Base-by-base conservation (phyloP, 2,113 vertebrate species). In the Chlamydotis undulata region DNA sequence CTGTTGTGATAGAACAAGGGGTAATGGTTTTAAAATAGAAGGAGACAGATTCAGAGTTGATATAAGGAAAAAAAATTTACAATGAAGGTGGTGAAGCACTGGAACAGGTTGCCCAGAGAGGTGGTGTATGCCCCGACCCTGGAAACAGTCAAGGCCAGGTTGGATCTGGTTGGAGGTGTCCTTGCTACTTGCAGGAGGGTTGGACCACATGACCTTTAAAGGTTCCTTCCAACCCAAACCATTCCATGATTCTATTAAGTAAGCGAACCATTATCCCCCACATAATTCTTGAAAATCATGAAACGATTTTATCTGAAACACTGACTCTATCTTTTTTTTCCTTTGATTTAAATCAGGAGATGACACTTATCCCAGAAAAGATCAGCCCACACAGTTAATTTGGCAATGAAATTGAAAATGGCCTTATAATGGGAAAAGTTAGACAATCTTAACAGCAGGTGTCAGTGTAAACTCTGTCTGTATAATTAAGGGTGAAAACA, bases 361-460 rank as follows among this genome's bases (percentile, higher is more conserved):
- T 86, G 47, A 57, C 53, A 33, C 28, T 75, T 37, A 80, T 14
- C 47, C 56, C 57, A 65, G 83, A 65, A 90, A 73, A 82, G 52
- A 81, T 57, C 77, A 87, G 31, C 56, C 75, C 77, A 82, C 65
- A 47, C 37, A 45, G 67, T 87, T 89, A 89, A 82, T 57, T 73
- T 49, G 31, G 39, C 61, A 81, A 57, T 86, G 83, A 93, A 92
- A 71, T 33, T 60, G 64, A 81, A 95, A 94, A 93, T 56, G 56
- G 43, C 71, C 15, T 86, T 81, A 29, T 25, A 74, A 56, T 81
- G 39, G 35, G 71, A 87, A 84, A 90, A 75, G 24, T 89, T 86
- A 76, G 45, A 41, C 50, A 87, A 17, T 86, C 80, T 90, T 83
- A 96, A 96, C 96, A 92, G 96, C 65, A 96, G 95, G 80, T 91